Percentiles rank a stretch among this genome's conserved stretches.
Evolutionary conservation across 1,140 invertebrate genomes (phyloP).

Genomic region (Drosophila mauritiana): DNA sequence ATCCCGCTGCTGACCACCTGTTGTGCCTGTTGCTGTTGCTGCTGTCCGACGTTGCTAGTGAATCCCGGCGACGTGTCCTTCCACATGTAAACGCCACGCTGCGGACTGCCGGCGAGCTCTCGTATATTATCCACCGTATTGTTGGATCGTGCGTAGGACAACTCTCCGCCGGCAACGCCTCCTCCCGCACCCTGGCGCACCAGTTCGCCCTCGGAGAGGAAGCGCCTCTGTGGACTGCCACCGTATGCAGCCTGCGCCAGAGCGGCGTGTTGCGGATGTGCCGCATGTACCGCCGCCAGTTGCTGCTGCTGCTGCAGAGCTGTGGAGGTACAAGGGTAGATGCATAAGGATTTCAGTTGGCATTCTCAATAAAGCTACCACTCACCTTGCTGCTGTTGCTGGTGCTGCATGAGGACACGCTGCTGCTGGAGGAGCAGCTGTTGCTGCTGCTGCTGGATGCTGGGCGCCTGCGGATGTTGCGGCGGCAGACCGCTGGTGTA

Average conservation of each 20-base stretch:
- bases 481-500: slow-evolving; percentile 79
- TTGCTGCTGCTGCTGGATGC: slow-evolving; percentile 79
- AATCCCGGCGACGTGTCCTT: slow-evolving; percentile 89
- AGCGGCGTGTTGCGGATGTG: slow-evolving; percentile 57
- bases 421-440: slow-evolving; percentile 72
- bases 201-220: slow-evolving; percentile 93
- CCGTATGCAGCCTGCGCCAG: slow-evolving; percentile 78
- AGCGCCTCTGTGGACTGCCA: slow-evolving; percentile 91
- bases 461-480: slow-evolving; percentile 77
- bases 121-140: slow-evolving; percentile 89
- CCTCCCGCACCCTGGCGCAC: slow-evolving; percentile 88
- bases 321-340: neutral
- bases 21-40: slow-evolving; percentile 31
- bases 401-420: slow-evolving; percentile 74
- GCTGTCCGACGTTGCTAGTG: slow-evolving; percentile 29
- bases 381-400: slow-evolving; percentile 75
- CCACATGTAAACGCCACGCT: slow-evolving; percentile 93
- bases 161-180: slow-evolving; percentile 84
- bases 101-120: slow-evolving; percentile 93
- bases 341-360: neutral
- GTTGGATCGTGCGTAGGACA: slow-evolving; percentile 86
- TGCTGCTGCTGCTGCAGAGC: slow-evolving; percentile 57
- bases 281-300: slow-evolving; percentile 34
- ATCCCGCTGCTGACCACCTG: slow-evolving; percentile 52
- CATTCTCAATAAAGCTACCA: neutral